Evolutionary conservation across 1,140 invertebrate species (phyloP).

Genomic region (Dysdera silvatica): DNA sequence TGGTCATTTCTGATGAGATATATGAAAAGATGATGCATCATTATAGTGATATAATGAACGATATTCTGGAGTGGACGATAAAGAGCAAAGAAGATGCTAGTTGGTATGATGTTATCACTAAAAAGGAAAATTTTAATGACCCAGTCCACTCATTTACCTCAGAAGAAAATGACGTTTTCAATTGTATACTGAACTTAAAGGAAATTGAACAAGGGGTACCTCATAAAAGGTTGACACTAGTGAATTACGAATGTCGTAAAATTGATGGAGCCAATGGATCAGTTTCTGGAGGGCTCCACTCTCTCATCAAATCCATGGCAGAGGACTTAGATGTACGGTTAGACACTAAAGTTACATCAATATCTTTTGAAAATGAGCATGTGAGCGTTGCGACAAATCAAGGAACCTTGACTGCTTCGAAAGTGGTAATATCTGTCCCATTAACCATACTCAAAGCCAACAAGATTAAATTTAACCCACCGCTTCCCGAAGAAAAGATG

Average conservation of each 20-base stretch:
- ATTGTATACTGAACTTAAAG: neutral
- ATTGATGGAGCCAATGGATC: constrained; percentile 5
- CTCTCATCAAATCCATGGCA: neutral
- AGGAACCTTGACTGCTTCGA: constrained; percentile 31
- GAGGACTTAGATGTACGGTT: neutral
- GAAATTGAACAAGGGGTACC: constrained; percentile 5
- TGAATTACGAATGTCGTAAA: constrained; percentile 5
- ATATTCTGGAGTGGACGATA: neutral
- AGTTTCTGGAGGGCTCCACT: neutral
- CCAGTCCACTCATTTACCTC: neutral
- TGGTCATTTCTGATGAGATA: neutral
- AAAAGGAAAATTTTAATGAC: neutral
- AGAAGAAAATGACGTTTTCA: constrained; percentile 5
- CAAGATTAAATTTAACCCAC: constrained; percentile 42
- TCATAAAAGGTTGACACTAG: constrained; percentile 2
- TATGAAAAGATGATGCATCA: neutral
- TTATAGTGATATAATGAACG: neutral
- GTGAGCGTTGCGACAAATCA: constrained; percentile 33
- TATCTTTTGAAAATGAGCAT: constrained; percentile 39
- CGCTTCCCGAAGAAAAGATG: constrained; percentile 43
- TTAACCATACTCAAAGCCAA: constrained; percentile 43
- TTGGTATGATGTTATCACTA: constrained; percentile 4
- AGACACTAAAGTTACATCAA: constrained; percentile 28
- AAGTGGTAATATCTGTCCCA: constrained; percentile 45
- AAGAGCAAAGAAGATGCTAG: neutral